Evolutionary conservation across 2,113 vertebrate species (phyloP).

Genomic region (Amphiprion ocellaris): DNA sequence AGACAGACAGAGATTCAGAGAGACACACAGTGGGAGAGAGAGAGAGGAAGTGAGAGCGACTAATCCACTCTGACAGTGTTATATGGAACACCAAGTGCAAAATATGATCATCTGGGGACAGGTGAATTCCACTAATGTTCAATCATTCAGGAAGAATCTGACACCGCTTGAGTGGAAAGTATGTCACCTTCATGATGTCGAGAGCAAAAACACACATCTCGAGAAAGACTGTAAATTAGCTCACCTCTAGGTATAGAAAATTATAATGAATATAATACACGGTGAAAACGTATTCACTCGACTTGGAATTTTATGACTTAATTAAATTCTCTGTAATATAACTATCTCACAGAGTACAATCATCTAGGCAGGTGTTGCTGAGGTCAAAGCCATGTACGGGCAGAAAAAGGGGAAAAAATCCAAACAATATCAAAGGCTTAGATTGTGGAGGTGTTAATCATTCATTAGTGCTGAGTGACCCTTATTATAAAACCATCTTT

Average conservation of each 20-base stretch:
- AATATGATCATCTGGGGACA: slow-evolving; percentile 69
- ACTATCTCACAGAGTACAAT: slow-evolving; percentile 12
- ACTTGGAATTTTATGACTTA: neutral
- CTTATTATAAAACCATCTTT: slow-evolving; percentile 80
- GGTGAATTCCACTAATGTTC: slow-evolving; percentile 67
- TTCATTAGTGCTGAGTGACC: slow-evolving; percentile 72
- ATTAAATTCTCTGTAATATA: slow-evolving; percentile 10
- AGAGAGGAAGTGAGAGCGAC: slow-evolving; percentile 34
- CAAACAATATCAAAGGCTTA: slow-evolving; percentile 44
- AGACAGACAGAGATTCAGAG: slow-evolving; percentile 14
- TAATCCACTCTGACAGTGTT: slow-evolving; percentile 49
- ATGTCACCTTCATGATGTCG: slow-evolving; percentile 49
- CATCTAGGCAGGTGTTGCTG: neutral
- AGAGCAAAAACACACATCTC: slow-evolving; percentile 35
- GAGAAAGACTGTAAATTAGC: slow-evolving; percentile 47
- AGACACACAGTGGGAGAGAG: slow-evolving; percentile 30
- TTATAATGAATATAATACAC: slow-evolving; percentile 36
- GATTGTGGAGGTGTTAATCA: slow-evolving; percentile 61
- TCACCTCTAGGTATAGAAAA: slow-evolving; percentile 7
- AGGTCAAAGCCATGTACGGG: slow-evolving; percentile 10
- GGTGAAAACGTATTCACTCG: slow-evolving; percentile 29
- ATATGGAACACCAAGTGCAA: slow-evolving; percentile 61
- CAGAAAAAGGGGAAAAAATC: slow-evolving; percentile 8
- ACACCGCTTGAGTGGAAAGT: slow-evolving; percentile 57
- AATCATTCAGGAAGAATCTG: slow-evolving; percentile 57